phyloP scores from a whole-genome alignment of 1,140 invertebrate genomes.

The Drosophila oshimai region DNA sequence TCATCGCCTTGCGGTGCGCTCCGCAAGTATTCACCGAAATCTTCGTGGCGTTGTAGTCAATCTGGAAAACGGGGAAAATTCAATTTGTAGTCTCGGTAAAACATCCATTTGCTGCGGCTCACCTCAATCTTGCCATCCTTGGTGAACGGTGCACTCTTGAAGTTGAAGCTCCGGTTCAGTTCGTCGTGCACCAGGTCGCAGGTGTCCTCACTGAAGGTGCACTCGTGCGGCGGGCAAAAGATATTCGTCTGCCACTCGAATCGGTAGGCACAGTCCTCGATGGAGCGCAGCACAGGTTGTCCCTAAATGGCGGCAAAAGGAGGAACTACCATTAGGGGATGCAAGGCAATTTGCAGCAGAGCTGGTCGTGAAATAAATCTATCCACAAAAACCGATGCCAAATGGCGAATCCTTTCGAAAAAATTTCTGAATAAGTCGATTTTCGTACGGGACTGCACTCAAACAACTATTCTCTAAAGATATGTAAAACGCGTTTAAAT shows the following conservation, averaged over 20 bases:
- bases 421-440: neutral
- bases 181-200: constrained; percentile 77
- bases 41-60: constrained; percentile 47
- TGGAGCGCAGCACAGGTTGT: constrained; percentile 77
- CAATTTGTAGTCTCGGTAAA: neutral
- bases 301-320: constrained; percentile 65
- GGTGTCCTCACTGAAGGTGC: constrained; percentile 54
- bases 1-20: constrained; percentile 56
- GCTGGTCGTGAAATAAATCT: constrained; percentile 13
- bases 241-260: constrained; percentile 84
- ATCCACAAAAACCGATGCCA: constrained; percentile 6
- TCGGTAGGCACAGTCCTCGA: constrained; percentile 82
- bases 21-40: constrained; percentile 68
- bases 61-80: constrained; percentile 22
- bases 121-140: constrained; percentile 73
- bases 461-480: neutral
- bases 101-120: neutral
- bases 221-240: constrained; percentile 82
- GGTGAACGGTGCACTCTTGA: constrained; percentile 65
- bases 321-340: constrained; percentile 1
- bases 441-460: neutral
- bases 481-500: no score
- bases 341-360: constrained; percentile 22
- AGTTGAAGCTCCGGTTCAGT: constrained; percentile 44
- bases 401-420: neutral